Conservation (phyloP, 2,797 vertebrate genomes). For the Pterois miles region DNA sequence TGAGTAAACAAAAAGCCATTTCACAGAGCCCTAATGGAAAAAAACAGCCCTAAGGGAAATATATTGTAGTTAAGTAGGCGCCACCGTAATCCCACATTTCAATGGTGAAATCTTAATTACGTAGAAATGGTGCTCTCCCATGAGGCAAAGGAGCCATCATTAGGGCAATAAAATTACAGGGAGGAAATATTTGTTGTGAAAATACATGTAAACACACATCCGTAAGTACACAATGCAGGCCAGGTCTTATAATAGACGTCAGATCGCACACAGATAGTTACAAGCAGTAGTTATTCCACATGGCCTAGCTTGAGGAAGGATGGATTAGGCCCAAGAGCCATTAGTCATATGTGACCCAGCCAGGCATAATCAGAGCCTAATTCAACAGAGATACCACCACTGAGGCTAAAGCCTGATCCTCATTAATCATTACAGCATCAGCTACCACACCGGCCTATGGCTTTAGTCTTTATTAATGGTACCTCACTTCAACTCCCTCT, state of each 20-base stretch:
- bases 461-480: conserved; percentile 66
- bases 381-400: conserved; percentile 75
- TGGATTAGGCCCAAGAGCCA: conserved; percentile 64
- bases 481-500: conserved; percentile 51
- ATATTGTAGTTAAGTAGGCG: conserved; percentile 56
- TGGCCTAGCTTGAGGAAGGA: conserved; percentile 51
- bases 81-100: conserved; percentile 49
- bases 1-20: conserved; percentile 72
- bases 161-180: conserved; percentile 39
- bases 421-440: conserved; percentile 76
- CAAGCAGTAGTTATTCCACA: conserved; percentile 28
- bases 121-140: conserved; percentile 48
- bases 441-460: conserved; percentile 40
- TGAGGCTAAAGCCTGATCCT: conserved; percentile 54
- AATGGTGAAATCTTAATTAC: conserved; percentile 73
- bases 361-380: conserved; percentile 73
- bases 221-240: neutral
- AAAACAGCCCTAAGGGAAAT: conserved; percentile 48
- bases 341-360: conserved; percentile 75
- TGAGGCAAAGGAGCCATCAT: conserved; percentile 38
- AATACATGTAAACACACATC: conserved; percentile 40
- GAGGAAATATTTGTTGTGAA: conserved; percentile 30
- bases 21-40: conserved; percentile 65
- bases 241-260: conserved; percentile 8
- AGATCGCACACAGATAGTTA: conserved; percentile 28